These are phyloP conservation scores for Pogonomyrmex californicus DNA, from an alignment of 1,140 invertebrate genomes.

Conservation along the genomic window DNA sequence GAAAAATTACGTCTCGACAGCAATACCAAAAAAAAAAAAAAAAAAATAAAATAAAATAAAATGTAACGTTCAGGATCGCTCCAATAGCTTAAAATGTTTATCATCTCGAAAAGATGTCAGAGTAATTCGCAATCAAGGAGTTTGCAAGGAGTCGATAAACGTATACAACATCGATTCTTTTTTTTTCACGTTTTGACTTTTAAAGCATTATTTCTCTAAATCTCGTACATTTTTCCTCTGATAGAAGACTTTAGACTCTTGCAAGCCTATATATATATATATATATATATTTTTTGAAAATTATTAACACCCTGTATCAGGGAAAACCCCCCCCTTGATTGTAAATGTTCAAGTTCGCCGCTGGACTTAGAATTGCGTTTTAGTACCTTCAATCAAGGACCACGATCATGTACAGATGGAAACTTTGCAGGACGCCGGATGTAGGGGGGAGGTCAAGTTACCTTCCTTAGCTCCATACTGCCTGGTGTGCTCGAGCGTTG, in stretches of 20 bases:
- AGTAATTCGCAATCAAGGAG: slow-evolving; percentile 13
- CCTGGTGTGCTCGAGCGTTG: slow-evolving; percentile 80
- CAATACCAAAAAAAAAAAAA: slow-evolving; percentile 1
- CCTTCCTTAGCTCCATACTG: slow-evolving; percentile 80
- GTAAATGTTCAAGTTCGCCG: slow-evolving; percentile 1
- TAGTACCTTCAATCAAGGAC: slow-evolving; percentile 31
- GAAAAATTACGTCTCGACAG: neutral
- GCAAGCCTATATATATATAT: no score
- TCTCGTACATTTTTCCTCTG: neutral
- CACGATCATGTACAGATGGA: slow-evolving; percentile 28
- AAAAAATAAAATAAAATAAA: no score
- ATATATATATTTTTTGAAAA: neutral
- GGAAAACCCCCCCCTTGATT: slow-evolving; percentile 4
- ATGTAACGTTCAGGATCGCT: no score
- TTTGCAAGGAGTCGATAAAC: neutral
- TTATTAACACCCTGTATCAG: neutral
- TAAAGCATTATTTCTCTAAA: neutral
- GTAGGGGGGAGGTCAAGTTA: slow-evolving; percentile 67
- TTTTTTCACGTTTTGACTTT: neutral
- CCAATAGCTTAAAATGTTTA: neutral
- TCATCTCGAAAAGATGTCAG: neutral
- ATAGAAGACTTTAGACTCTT: neutral
- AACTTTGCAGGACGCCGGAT: slow-evolving; percentile 43
- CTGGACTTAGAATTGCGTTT: neutral
- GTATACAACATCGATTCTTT: neutral